Evolutionary conservation across 2,888 invertebrate species (phyloP), one percentile per base, ranked within the genome.

Genomic region (Platerodrilus igneus): DNA sequence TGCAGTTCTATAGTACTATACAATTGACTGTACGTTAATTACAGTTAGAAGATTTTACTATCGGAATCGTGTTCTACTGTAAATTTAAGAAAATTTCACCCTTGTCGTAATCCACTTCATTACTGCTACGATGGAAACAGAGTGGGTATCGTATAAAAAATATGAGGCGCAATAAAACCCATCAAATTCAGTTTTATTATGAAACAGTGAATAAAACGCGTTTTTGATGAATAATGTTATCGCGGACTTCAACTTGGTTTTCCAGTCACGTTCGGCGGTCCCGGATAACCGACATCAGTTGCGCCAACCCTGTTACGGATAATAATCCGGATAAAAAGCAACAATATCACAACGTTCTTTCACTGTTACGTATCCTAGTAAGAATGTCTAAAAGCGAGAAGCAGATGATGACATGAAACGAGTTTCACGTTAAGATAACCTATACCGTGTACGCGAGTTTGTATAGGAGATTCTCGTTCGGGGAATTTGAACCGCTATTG

Each of bases 151-250:
- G 30, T 30, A 41, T 45, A 45, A 48, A 45, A 47, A 48, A 48
- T 48, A 44, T 36, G 42, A 35, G 47, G 35, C 30, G 58, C 55
- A 58, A 57, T 57, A 56, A 58, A 58, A 55, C 53, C 52, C 61
- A 64, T 63, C 63, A 62, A 64, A 63, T 65, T 62, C 63, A 60
- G 56, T 64, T 66, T 66, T 66, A 64, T 65, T 62, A 62, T 62
- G 63, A 63, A 63, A 64, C 64, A 64, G 59, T 63, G 61, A 60
- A 65, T 62, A 62, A 65, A 66, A 65, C 63, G 64, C 63, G 63
- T 62, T 63, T 65, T 66, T 65, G 67, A 66, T 66, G 66, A 66
- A 67, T 65, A 65, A 62, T 60, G 63, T 66, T 64, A 66, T 65
- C 63, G 63, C 57, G 53, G 40, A 43, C 48, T 52, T 50, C 53